Evolutionary conservation across 2,113 vertebrate species (phyloP), one percentile per base, ranked within the genome.

Genomic region (Crotalus viridis): DNA sequence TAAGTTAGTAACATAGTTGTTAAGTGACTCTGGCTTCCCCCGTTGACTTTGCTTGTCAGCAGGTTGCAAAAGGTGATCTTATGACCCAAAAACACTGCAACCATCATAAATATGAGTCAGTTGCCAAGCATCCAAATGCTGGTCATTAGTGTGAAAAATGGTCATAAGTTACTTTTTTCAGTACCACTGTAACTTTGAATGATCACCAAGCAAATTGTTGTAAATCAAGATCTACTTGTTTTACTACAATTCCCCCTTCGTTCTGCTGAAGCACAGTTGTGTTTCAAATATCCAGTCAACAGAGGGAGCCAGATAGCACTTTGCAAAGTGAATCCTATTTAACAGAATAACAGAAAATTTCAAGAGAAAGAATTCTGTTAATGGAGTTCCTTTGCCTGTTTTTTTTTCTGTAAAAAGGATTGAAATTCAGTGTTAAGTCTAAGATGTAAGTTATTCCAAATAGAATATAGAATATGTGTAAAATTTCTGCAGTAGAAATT

Each of bases 251-350:
- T 13, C 55, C 55, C 55, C 55, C 55, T 17, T 19, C 19, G 22
- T n/a, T 24, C 4, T 12, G 9, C 0, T 59, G 12, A 56, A 56
- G 55, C 55, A 69, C 28, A n/a, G 2, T 10, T 94, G 94, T 87
- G 90, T 22, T 2, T 57, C 0, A 56, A 3, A 26, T 3, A 87
- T 88, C 52, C 81, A 54, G 85, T 94, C 97, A 93, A 94, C 61
- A 96, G 96, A 96, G 96, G 96, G 97, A 96, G 95, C 19, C 95
- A 56, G 64, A 90, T 93, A 43, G 8, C 3, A 92, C 87, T 0
- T 19, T 39, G 92, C 86, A 69, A 43, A 19, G 54, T 69, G 9
- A 0, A 0, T 88, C 54, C 90, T n/a, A 21, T 2, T 2, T 2
- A 51, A 9, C 1, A 48, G 46, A 48, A 48, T 8, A 48, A 48